Evolutionary conservation across 2,888 invertebrate genomes (phyloP).

Genomic region (Heteromurus nitidus): DNA sequence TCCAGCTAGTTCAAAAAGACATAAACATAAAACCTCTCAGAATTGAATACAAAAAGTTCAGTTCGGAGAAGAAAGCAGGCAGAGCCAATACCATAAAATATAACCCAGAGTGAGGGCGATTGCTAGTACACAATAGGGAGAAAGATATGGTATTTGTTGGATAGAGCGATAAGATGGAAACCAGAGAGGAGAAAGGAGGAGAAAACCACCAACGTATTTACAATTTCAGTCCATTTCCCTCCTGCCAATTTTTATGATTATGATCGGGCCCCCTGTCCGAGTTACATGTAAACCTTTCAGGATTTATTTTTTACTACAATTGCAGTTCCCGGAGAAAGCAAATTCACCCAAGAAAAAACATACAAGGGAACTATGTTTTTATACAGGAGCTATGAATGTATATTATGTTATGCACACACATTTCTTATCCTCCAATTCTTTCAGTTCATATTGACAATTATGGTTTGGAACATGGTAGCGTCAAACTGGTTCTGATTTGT

Average conservation of each 20-base stretch:
- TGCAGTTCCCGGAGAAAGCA: constrained; percentile 31
- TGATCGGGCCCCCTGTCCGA: constrained; percentile 65
- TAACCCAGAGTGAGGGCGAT: too few relatives aligned
- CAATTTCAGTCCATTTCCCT: constrained; percentile 69
- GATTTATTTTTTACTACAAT: constrained; percentile 58
- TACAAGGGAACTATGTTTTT: constrained; percentile 7
- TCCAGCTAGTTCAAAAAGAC: constrained; percentile 18
- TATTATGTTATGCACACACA: background rate
- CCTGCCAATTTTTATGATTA: constrained; percentile 71
- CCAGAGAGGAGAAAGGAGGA: background rate
- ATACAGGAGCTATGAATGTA: too few relatives aligned
- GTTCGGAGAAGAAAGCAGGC: too few relatives aligned
- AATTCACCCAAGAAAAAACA: constrained; percentile 4
- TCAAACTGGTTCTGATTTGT: background rate
- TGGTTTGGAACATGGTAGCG: background rate
- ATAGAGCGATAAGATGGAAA: background rate
- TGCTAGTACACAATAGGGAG: too few relatives aligned
- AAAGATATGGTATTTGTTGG: background rate
- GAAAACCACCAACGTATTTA: constrained; percentile 61
- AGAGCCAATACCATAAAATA: too few relatives aligned
- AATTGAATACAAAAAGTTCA: constrained; percentile 15
- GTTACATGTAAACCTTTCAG: constrained; percentile 62
- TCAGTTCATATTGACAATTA: constrained; percentile 18
- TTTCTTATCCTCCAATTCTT: too few relatives aligned
- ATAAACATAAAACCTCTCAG: constrained; percentile 44